phyloP scores from a whole-genome alignment of 2,888 invertebrate genomes.

The Alentia gelatinosa region DNA sequence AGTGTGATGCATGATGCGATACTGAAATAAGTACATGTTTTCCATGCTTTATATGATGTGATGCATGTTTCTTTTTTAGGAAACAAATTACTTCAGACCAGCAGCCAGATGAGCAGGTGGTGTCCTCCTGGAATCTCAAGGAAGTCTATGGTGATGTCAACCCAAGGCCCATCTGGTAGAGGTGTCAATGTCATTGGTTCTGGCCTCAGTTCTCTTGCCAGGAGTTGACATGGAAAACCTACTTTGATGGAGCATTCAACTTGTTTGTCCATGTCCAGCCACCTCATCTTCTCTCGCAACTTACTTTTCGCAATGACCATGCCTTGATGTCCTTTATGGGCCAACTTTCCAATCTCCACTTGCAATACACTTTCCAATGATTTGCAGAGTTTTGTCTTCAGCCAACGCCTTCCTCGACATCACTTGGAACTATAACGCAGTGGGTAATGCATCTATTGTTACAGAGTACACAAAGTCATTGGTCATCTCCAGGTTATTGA shows the following conservation, averaged over 20 bases:
- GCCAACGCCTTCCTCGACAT: background rate
- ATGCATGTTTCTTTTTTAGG: background rate
- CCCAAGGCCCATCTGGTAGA: conserved; percentile 49
- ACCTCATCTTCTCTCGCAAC: conserved; percentile 54
- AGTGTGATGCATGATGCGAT: conserved; percentile 12
- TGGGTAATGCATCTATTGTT: background rate
- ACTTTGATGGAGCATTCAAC: conserved; percentile 35
- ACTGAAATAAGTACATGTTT: conserved; percentile 41
- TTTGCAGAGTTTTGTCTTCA: background rate
- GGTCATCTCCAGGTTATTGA: no score
- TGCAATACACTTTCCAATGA: background rate
- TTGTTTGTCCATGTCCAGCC: conserved; percentile 50
- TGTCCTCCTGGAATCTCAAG: background rate
- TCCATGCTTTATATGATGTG: conserved; percentile 26
- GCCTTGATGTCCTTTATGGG: conserved; percentile 57
- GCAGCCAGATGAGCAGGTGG: conserved; percentile 38
- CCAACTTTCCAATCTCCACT: background rate
- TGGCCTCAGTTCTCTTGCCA: background rate
- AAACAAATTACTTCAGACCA: conserved; percentile 48
- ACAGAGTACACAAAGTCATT: background rate
- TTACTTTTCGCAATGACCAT: conserved; percentile 52
- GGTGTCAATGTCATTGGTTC: conserved; percentile 47
- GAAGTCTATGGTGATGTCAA: conserved; percentile 51
- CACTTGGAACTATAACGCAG: background rate
- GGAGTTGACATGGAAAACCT: conserved; percentile 25